Evolutionary conservation across 1,140 invertebrate genomes (phyloP), one percentile per base, ranked within the genome.

Genomic region (Ceratitis capitata): DNA sequence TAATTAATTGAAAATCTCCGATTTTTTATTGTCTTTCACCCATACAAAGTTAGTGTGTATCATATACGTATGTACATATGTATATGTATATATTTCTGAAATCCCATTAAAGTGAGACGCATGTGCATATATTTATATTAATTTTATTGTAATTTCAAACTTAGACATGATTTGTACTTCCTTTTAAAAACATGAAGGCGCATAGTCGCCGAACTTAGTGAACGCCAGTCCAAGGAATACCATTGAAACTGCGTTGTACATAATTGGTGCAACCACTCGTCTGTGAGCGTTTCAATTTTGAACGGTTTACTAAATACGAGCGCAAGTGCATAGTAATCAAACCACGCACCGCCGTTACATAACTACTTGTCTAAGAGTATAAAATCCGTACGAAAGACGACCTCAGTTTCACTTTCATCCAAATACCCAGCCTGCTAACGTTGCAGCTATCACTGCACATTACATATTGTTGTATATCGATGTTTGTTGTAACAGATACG

Each of bases 391-490:
- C 39, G 39, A 78, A 42, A 78, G 39, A 42, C 69, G 69, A 9
- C 23, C 69, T 26, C 69, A 78, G 69, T 78, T 78, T 78, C 69
- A 78, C 69, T 78, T 78, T 78, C 69, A 45, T 45, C 39, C 39
- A 78, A 78, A 39, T 78, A 78, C 19, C 45, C 35, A 23, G 32
- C 69, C 42, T 39, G 39, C 39, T 35, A 78, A 78, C 69, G 69
- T n/a, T 35, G 39, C 39, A 64, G 39, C 39, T 35, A 78, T 45
- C 69, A 39, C 39, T 35, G 39, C 39, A 64, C 23, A 10, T 16
- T 35, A 56, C 3, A 47, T 45, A 7, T 45, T n/a, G 69, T 39
- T 32, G 7, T 26, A 10, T n/a, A 32, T n/a, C n/a, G n/a, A n/a
- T n/a, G 16, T 78, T 78, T 45, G 69, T 45, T 12, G n/a, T 78